Base-by-base conservation (phyloP, 2,797 vertebrate genomes). In the Uromys caudimaculatus region DNA sequence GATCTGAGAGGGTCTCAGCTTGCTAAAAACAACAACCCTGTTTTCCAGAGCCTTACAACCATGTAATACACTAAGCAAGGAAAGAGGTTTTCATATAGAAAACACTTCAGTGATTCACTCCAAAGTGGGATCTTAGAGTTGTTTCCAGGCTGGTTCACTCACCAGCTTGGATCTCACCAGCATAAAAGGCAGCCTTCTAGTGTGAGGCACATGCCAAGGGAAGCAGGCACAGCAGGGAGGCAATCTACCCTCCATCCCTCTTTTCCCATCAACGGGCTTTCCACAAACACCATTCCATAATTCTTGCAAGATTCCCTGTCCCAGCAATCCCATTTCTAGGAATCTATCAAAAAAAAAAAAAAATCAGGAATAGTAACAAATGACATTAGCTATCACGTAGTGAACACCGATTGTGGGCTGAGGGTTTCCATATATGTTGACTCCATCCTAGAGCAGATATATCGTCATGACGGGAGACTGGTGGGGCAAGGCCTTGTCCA, bases 31-130 rank as follows among this genome's bases (percentile, higher is more conserved):
- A 91, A 29, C 64, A 89, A 62, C 23, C 12, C 56, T 77, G 62
- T 8, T 67, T 47, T 86, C 27, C 90, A 92, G 88, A 85, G 52
- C n/a, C 52, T 88, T 71, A 67, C 2, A 94, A 47, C 71, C 64
- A 27, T 47, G 52, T 44, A 88, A 84, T 56, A 71, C 71, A 54
- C 84, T 79, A 96, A 81, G 78, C 27, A 84, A 91, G 87, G 88
- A 95, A 79, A 87, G 60, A 54, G 29, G 13, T 84, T 93, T 91
- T 91, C 52, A 67, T 56, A 52, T 32, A 73, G 93, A 88, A 95
- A 92, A 52, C 24, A n/a, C 50, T 44, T 92, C 52, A 93, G 77
- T 13, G 86, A 95, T n/a, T 93, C 60, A 41, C 79, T 76, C n/a
- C 87, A 88, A 93, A 81, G 29, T 17, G 88, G 90, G 89, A 77